phyloP scores from a whole-genome alignment of 2,888 invertebrate species.

The Trypoxylon attenuatum region DNA sequence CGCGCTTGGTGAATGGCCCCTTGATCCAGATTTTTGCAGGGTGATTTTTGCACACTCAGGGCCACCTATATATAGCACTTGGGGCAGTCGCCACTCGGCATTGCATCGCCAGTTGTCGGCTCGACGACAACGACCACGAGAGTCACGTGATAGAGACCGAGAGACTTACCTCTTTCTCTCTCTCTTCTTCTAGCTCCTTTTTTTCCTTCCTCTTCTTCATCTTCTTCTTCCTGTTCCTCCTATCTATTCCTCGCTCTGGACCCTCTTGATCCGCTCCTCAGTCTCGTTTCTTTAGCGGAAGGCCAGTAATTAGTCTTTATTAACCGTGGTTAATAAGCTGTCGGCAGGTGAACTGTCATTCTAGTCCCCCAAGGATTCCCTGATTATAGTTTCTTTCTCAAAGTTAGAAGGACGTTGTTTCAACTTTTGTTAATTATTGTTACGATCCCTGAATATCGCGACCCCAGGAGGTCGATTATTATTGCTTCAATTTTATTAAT shows the following conservation, averaged over 20 bases:
- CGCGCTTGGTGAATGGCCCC: constrained; percentile 63
- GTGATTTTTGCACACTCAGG: constrained; percentile 64
- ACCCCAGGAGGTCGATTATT: too few relatives aligned
- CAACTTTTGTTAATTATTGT: too few relatives aligned
- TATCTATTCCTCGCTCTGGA: neutral
- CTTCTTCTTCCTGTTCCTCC: neutral
- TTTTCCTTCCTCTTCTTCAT: neutral
- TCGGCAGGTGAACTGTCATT: too few relatives aligned
- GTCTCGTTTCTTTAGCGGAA: too few relatives aligned
- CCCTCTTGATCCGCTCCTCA: neutral
- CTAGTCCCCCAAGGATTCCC: too few relatives aligned
- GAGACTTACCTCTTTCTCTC: neutral
- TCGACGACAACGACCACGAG: constrained; percentile 38
- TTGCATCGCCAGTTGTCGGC: constrained; percentile 46
- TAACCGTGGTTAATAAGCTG: too few relatives aligned
- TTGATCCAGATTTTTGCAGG: constrained; percentile 66
- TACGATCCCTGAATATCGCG: too few relatives aligned
- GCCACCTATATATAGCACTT: constrained; percentile 62
- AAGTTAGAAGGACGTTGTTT: too few relatives aligned
- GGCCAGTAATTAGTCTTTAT: too few relatives aligned
- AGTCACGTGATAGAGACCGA: too few relatives aligned
- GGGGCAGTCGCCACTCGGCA: constrained; percentile 50
- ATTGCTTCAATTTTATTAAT: too few relatives aligned
- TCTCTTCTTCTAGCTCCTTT: neutral
- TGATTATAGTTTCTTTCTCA: too few relatives aligned